Evolutionary conservation across 1,140 invertebrate genomes (phyloP).

Genomic region (Bradynema listronoti): DNA sequence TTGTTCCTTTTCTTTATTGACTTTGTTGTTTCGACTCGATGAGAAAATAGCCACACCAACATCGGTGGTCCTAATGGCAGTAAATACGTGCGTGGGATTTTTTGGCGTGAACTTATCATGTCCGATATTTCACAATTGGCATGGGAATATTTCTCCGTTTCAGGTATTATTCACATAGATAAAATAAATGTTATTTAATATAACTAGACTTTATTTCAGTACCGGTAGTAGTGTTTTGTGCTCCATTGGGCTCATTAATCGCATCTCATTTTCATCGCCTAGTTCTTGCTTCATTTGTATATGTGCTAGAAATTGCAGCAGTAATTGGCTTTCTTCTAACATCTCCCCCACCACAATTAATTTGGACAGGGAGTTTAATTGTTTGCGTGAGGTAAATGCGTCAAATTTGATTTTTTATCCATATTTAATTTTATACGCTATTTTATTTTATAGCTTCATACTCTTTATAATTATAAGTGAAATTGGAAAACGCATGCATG

Average conservation of each 20-base stretch:
- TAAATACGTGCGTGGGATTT: constrained; percentile 43
- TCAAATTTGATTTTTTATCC: no score
- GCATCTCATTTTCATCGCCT: constrained; percentile 38
- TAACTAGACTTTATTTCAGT: constrained; percentile 3
- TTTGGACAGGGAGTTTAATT: background rate
- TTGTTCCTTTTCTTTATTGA: constrained; percentile 51
- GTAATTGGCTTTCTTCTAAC: constrained; percentile 20
- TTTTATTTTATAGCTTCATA: no score
- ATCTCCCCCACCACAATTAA: background rate
- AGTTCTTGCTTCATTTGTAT: constrained; percentile 29
- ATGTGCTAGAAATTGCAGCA: constrained; percentile 22
- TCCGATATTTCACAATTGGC: constrained; percentile 30
- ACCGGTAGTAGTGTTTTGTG: constrained; percentile 27
- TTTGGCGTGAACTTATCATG: constrained; percentile 45
- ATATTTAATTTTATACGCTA: no score
- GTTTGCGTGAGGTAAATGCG: constrained; percentile 2
- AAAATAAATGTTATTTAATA: background rate
- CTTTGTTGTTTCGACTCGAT: constrained; percentile 47
- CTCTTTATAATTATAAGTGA: no score
- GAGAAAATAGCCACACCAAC: constrained; percentile 53
- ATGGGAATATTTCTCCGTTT: constrained; percentile 43
- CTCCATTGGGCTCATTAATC: constrained; percentile 26
- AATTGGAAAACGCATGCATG: no score
- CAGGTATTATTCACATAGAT: background rate
- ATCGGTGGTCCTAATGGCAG: constrained; percentile 23